A percentile compares a stretch with the other conserved stretches of the same genome.
These are phyloP conservation scores for Arothron firmamentum DNA, from an alignment of 2,113 vertebrate species.

Conservation along the genomic window DNA sequence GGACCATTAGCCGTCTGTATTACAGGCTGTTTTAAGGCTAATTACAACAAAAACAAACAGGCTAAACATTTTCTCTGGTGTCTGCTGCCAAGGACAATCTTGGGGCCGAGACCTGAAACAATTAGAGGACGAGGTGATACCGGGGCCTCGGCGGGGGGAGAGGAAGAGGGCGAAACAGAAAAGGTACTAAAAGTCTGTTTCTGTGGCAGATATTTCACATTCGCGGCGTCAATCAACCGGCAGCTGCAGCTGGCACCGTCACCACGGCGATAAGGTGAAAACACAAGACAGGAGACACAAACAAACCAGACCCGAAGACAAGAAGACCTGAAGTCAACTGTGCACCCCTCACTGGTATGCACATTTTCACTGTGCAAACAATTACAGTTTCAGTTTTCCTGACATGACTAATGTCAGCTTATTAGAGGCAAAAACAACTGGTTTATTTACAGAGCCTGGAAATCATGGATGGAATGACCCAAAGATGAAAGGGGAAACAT, in stretches of 20 bases:
- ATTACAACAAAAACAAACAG: constrained; percentile 70
- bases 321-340: too few relatives aligned
- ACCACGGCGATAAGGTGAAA: background rate
- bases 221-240: constrained; percentile 4
- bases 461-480: too few relatives aligned
- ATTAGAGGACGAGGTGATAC: constrained; percentile 64
- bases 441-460: too few relatives aligned
- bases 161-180: background rate
- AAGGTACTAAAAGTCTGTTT: constrained; percentile 17
- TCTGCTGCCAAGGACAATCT: constrained; percentile 55
- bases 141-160: constrained; percentile 18
- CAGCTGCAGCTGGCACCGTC: background rate
- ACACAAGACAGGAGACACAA: background rate
- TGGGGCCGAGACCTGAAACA: constrained; percentile 53
- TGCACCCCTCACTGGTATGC: background rate
- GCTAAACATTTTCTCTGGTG: constrained; percentile 48
- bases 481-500: too few relatives aligned
- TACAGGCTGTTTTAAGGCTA: constrained; percentile 50
- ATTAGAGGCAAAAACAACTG: too few relatives aligned
- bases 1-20: constrained; percentile 57
- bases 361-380: too few relatives aligned
- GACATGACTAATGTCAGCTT: too few relatives aligned
- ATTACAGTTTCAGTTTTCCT: too few relatives aligned
- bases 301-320: background rate
- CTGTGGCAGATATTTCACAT: constrained; percentile 4